phyloP scores from a whole-genome alignment of 2,888 invertebrate species.

The Aphelenchoides bicaudatus region DNA sequence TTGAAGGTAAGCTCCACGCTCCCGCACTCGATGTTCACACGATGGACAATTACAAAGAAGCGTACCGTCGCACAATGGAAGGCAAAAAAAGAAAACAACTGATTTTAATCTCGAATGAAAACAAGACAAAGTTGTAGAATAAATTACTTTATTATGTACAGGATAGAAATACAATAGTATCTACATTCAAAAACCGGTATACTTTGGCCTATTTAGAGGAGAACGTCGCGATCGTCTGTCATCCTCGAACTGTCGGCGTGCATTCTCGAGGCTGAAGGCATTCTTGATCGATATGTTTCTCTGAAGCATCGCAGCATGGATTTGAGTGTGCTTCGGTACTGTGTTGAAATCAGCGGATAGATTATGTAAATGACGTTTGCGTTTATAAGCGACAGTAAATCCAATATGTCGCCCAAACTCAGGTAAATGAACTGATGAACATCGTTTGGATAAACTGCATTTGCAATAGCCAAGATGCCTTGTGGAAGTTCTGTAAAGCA shows the following conservation, averaged over 20 bases:
- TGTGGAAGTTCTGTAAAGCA: constrained; percentile 73
- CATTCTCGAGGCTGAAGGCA: constrained; percentile 3
- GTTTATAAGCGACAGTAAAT: constrained; percentile 43
- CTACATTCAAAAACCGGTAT: constrained; percentile 8
- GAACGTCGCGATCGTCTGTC: constrained; percentile 22
- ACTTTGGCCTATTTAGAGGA: constrained; percentile 11
- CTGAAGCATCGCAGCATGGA: constrained; percentile 20
- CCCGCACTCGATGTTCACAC: not conserved
- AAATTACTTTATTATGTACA: no score
- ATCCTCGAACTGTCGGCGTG: constrained; percentile 17
- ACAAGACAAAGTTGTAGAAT: not conserved
- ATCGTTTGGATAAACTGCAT: constrained; percentile 38
- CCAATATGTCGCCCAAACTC: constrained; percentile 42
- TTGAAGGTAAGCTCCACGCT: constrained; percentile 13
- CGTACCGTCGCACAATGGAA: constrained; percentile 7
- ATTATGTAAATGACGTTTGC: constrained; percentile 45
- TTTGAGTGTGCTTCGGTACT: constrained; percentile 32
- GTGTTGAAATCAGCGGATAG: constrained; percentile 36
- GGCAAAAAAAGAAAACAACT: constrained; percentile 10
- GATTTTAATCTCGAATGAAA: not conserved
- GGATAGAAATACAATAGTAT: no score
- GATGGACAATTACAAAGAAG: constrained; percentile 18
- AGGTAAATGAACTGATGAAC: constrained; percentile 45
- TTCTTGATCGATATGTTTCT: constrained; percentile 1
- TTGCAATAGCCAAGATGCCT: constrained; percentile 46